These are phyloP conservation scores for Microtus montanus DNA, from an alignment of 2,113 vertebrate genomes.

Conservation along the genomic window DNA sequence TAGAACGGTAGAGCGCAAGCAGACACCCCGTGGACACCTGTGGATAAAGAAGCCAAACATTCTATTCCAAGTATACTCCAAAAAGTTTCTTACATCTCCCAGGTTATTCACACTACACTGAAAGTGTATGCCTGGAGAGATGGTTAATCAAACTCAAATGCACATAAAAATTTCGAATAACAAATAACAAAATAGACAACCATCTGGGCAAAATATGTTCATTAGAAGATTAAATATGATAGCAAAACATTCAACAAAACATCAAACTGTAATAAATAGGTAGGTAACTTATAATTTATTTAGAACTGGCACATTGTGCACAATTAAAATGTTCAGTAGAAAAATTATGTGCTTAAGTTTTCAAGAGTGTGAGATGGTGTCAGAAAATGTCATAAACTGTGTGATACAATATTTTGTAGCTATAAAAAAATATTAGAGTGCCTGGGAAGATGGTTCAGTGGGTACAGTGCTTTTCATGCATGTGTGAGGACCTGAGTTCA, in stretches of 20 bases:
- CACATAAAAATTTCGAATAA: neutral
- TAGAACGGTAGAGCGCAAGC: neutral
- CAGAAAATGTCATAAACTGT: neutral
- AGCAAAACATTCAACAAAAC: conserved; percentile 6
- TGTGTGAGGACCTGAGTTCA: neutral
- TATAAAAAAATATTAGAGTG: neutral
- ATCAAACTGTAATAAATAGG: conserved; percentile 14
- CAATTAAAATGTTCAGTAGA: conserved; percentile 12
- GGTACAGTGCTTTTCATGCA: too few relatives aligned
- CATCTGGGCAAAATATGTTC: neutral
- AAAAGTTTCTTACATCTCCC: neutral
- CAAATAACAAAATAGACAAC: conserved; percentile 25
- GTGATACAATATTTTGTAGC: neutral
- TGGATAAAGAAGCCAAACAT: neutral
- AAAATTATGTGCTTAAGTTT: neutral
- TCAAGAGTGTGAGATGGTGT: neutral
- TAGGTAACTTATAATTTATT: conserved; percentile 24
- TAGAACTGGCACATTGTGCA: neutral
- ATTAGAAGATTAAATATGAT: neutral
- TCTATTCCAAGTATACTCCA: neutral
- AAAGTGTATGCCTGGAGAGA: neutral
- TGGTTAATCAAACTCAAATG: conserved; percentile 21
- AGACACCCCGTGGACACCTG: neutral
- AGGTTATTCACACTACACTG: neutral
- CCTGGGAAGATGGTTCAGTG: too few relatives aligned